phyloP scores from a whole-genome alignment of 2,797 vertebrate genomes.

The Malurus splendens region DNA sequence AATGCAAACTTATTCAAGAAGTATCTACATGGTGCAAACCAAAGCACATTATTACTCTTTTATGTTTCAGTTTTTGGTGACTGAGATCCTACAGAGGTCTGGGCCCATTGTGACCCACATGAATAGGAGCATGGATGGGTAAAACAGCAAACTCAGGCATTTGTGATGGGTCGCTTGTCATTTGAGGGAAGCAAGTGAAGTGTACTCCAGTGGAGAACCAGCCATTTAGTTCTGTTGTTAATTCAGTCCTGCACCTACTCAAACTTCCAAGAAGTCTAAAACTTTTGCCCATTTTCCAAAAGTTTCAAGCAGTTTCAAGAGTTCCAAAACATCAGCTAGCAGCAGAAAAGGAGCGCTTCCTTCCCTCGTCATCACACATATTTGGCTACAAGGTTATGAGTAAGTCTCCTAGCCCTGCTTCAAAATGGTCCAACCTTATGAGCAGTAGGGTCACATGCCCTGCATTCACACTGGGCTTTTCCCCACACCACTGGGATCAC shows the following conservation, averaged over 20 bases:
- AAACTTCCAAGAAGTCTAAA: not conserved
- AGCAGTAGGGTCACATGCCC: accelerated
- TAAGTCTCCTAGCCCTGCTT: not conserved
- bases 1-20: not conserved
- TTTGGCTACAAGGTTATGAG: not conserved
- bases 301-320: not conserved
- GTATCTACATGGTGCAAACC: not conserved
- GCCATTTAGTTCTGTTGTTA: not conserved
- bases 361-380: not conserved
- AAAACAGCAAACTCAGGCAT: not conserved
- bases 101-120: not conserved
- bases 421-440: not conserved
- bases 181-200: not conserved
- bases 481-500: not conserved
- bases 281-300: not conserved
- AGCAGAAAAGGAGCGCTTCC: not conserved
- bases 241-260: not conserved
- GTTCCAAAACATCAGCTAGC: not conserved
- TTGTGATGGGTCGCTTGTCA: not conserved
- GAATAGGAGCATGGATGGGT: not conserved
- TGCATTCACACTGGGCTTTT: not conserved
- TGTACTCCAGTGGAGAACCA: not conserved
- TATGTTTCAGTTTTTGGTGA: not conserved
- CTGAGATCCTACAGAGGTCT: not conserved
- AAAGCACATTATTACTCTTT: not conserved